Evolutionary conservation across 2,113 vertebrate genomes (phyloP).

Genomic region (Clarias magur): DNA sequence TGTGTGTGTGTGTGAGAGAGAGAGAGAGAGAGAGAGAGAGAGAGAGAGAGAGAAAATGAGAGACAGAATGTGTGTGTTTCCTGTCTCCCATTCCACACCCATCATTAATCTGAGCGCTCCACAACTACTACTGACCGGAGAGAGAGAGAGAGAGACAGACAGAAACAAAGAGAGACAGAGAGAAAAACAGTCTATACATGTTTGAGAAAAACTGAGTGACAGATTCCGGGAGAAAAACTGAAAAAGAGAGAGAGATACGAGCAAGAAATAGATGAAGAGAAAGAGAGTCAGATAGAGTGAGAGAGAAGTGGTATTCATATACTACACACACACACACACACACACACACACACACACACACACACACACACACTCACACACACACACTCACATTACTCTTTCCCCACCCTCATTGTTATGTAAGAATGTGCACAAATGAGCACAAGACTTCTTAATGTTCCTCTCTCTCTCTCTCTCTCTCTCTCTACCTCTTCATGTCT

Average conservation of each 20-base stretch:
- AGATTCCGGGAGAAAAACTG: neutral
- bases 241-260: constrained; percentile 8
- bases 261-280: constrained; percentile 35
- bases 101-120: constrained; percentile 56
- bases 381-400: constrained; percentile 18
- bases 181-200: neutral
- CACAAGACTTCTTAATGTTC: constrained; percentile 32
- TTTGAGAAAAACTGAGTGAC: neutral
- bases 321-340: constrained; percentile 24
- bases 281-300: constrained; percentile 22
- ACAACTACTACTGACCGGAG: constrained; percentile 42
- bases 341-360: too few species aligned
- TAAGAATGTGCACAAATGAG: constrained; percentile 39
- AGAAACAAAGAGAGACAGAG: neutral
- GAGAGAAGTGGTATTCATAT: constrained; percentile 57
- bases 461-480: constrained; percentile 50
- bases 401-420: constrained; percentile 31
- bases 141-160: constrained; percentile 2
- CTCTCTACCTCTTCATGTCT: constrained; percentile 20
- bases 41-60: neutral
- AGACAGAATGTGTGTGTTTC: constrained; percentile 21
- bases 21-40: neutral
- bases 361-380: constrained; percentile 32
- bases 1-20: constrained; percentile 32
- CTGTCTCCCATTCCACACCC: constrained; percentile 51